Evolutionary conservation across 2,888 invertebrate species (phyloP).

Genomic region (Scaptomyza flava): DNA sequence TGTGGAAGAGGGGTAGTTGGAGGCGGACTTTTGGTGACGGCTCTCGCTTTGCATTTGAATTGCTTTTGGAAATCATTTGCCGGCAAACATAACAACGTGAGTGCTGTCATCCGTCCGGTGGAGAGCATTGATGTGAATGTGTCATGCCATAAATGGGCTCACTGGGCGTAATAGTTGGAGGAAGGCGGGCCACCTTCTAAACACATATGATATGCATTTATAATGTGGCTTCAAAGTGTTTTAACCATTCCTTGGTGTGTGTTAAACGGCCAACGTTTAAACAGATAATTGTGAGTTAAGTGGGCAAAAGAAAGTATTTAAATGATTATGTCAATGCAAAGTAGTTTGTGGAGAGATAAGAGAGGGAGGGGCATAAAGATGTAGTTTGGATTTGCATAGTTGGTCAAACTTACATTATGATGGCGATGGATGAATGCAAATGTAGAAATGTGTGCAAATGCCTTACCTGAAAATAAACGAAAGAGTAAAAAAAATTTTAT

Average conservation of each 20-base stretch:
- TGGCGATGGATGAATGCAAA: background rate
- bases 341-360: too few species aligned
- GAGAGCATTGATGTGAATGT: slow-evolving; percentile 45
- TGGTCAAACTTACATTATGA: slow-evolving; percentile 26
- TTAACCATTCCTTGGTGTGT: slow-evolving; percentile 73
- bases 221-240: slow-evolving; percentile 70
- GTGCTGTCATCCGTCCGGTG: slow-evolving; percentile 55
- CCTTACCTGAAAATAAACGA: slow-evolving; percentile 53
- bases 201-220: slow-evolving; percentile 30
- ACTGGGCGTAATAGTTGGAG: background rate
- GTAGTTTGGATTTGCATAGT: slow-evolving; percentile 29
- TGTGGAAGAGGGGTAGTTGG: background rate
- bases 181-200: background rate
- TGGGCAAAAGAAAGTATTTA: slow-evolving; percentile 48
- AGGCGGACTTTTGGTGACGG: slow-evolving; percentile 3
- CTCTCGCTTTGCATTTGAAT: slow-evolving; percentile 62
- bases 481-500: background rate
- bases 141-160: slow-evolving; percentile 45
- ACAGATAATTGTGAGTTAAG: slow-evolving; percentile 64
- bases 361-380: background rate
- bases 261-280: slow-evolving; percentile 68
- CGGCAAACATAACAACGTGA: slow-evolving; percentile 68
- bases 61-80: slow-evolving; percentile 69
- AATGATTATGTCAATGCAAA: slow-evolving; percentile 32
- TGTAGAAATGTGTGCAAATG: background rate